Percentiles rank a stretch among this genome's conserved stretches.
These are phyloP conservation scores for Rhimphoctona megacephalus DNA, from an alignment of 2,888 invertebrate genomes.

Conservation along the genomic window DNA sequence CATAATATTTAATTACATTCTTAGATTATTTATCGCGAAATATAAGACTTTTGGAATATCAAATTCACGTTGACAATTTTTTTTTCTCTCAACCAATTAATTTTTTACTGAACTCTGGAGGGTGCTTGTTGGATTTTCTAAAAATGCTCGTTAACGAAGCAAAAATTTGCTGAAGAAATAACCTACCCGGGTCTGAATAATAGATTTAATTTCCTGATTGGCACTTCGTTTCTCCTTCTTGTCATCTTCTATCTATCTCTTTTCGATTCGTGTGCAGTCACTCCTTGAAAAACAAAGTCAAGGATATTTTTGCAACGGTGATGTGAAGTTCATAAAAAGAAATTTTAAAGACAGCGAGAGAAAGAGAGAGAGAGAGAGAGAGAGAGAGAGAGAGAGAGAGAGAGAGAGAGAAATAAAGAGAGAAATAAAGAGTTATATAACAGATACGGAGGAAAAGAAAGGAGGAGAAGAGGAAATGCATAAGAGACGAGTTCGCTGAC, in stretches of 20 bases:
- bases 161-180: too few species aligned
- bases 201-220: neutral
- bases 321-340: slow-evolving; percentile 12
- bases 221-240: neutral
- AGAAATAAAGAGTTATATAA: neutral
- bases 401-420: neutral
- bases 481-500: slow-evolving; percentile 41
- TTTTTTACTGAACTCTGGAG: neutral
- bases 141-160: neutral
- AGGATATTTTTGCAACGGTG: slow-evolving; percentile 37
- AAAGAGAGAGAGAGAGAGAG: too few species aligned
- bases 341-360: neutral
- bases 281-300: slow-evolving; percentile 17
- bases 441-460: neutral
- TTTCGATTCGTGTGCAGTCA: neutral
- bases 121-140: neutral
- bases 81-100: neutral
- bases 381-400: neutral
- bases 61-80: neutral
- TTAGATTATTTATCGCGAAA: too few species aligned
- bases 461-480: slow-evolving; percentile 15
- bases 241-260: neutral
- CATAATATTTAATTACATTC: too few species aligned
- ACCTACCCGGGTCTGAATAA: too few species aligned
- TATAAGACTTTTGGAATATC: neutral